Percentiles rank a stretch among this genome's conserved stretches.
Evolutionary conservation across 2,113 vertebrate genomes (phyloP).

Genomic region (Oceanites oceanicus): DNA sequence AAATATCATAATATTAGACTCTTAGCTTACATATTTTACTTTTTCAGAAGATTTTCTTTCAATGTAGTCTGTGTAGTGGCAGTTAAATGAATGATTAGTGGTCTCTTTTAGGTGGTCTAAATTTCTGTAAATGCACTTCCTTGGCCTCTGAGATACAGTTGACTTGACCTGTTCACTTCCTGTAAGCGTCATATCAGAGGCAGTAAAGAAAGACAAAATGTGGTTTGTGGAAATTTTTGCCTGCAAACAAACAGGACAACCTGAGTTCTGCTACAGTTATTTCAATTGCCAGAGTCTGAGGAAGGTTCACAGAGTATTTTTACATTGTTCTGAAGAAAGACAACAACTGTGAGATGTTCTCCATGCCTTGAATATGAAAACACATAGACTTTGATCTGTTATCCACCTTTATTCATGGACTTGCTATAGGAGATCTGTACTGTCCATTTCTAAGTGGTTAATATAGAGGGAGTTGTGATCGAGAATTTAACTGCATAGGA

Average conservation of each 20-base stretch:
- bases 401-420: neutral
- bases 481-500: neutral
- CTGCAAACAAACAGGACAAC: neutral
- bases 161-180: neutral
- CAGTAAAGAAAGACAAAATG: neutral
- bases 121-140: neutral
- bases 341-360: accelerated
- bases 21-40: neutral
- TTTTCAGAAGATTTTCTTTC: neutral
- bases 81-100: neutral
- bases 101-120: neutral
- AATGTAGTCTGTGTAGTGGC: neutral
- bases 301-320: neutral
- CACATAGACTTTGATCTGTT: neutral
- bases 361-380: neutral
- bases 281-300: neutral
- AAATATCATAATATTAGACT: neutral
- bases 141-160: neutral
- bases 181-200: neutral
- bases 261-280: neutral
- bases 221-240: neutral
- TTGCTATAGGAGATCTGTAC: neutral
- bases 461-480: neutral
- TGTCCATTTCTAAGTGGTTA: neutral
- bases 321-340: neutral